Evolutionary conservation across 2,797 vertebrate genomes (phyloP).

Genomic region (Tenualosa ilisha): DNA sequence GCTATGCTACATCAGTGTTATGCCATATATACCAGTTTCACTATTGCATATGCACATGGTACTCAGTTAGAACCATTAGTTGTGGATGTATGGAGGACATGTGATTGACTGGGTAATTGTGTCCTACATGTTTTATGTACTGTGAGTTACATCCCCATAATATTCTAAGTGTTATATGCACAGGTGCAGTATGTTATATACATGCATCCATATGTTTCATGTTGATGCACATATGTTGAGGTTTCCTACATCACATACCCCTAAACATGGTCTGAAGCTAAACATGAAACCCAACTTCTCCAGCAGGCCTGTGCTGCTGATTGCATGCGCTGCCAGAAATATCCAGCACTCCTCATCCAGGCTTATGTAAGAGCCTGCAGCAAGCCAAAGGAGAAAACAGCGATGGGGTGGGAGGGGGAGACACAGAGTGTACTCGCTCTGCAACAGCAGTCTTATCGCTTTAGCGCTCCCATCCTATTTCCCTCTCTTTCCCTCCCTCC

Average conservation of each 20-base stretch:
- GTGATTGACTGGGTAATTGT: not conserved
- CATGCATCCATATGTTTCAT: not conserved
- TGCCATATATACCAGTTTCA: not conserved
- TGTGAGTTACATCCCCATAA: not conserved
- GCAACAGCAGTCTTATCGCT: slow-evolving; percentile 53
- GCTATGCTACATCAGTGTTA: not conserved
- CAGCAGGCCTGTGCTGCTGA: slow-evolving; percentile 47
- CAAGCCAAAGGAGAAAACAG: slow-evolving; percentile 46
- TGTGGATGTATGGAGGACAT: not conserved
- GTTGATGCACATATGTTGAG: not conserved
- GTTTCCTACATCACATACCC: not conserved
- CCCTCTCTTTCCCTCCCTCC: slow-evolving; percentile 21
- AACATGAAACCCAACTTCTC: slow-evolving; percentile 51
- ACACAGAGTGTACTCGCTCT: slow-evolving; percentile 38
- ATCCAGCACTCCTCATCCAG: slow-evolving; percentile 45
- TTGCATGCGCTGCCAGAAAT: slow-evolving; percentile 43
- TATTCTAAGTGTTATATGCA: not conserved
- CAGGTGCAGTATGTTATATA: slow-evolving; percentile 13
- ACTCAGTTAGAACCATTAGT: not conserved
- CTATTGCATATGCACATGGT: not conserved
- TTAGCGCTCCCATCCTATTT: slow-evolving; percentile 52
- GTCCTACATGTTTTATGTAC: not conserved
- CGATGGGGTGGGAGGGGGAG: slow-evolving; percentile 8
- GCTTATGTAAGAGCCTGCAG: slow-evolving; percentile 57
- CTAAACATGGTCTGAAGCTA: slow-evolving; percentile 28